Conservation (phyloP, 2,113 vertebrate species). For the Callopanchax toddi region DNA sequence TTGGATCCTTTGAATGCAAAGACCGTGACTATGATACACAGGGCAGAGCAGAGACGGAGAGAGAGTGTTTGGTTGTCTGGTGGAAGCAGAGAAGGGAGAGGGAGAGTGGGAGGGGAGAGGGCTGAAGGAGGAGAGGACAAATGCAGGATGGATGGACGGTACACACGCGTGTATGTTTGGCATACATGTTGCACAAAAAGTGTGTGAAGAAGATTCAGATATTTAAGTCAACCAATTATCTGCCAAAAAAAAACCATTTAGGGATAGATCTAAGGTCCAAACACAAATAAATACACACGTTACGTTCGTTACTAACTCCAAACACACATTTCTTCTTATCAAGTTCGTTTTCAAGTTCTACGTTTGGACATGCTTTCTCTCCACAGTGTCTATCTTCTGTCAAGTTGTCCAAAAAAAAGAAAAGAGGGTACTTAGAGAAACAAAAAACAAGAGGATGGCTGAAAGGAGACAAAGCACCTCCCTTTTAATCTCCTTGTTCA, state of each 20-base stretch:
- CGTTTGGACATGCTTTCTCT: not conserved
- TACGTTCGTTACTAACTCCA: not conserved
- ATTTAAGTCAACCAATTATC: too few species aligned
- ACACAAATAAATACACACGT: not conserved
- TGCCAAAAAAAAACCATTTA: not conserved
- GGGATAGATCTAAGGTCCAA: too few species aligned
- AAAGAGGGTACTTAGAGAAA: too few species aligned
- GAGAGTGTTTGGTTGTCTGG: slow-evolving; percentile 60
- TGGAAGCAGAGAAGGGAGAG: slow-evolving; percentile 36
- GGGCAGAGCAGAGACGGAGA: slow-evolving; percentile 56
- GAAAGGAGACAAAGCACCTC: not conserved
- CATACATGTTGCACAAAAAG: slow-evolving; percentile 4
- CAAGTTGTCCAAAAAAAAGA: too few species aligned
- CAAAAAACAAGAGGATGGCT: not conserved
- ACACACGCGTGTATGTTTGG: slow-evolving; percentile 36
- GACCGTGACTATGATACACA: slow-evolving; percentile 72
- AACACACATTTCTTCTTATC: not conserved
- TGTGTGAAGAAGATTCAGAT: too few species aligned
- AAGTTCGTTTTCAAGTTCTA: not conserved
- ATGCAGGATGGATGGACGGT: slow-evolving; percentile 43
- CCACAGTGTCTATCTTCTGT: not conserved
- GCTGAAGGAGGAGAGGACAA: slow-evolving; percentile 49
- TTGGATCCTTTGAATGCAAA: slow-evolving; percentile 72
- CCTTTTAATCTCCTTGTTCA: not conserved
- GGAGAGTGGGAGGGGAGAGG: slow-evolving; percentile 41